These are phyloP conservation scores for Caenorhabditis afra DNA, from an alignment of 2,888 invertebrate genomes.

Conservation along the genomic window DNA sequence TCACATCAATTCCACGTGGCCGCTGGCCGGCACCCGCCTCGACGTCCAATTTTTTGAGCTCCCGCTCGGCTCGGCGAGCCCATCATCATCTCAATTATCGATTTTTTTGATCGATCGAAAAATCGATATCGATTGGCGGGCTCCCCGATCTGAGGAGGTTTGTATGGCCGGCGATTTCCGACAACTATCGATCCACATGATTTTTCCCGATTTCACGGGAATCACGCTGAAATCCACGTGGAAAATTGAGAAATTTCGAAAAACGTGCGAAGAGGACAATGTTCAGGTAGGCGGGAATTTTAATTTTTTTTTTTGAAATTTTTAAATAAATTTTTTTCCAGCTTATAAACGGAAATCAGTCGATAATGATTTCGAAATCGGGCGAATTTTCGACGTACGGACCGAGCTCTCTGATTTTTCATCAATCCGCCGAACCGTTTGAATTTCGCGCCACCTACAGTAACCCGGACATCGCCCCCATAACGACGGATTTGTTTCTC, in stretches of 20 bases:
- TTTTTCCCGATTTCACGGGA: constrained; percentile 23
- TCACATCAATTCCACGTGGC: constrained; percentile 44
- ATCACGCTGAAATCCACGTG: too few species aligned
- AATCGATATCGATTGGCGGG: constrained; percentile 39
- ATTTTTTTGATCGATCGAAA: constrained; percentile 26
- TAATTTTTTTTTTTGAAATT: constrained; percentile 1
- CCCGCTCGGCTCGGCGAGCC: not conserved
- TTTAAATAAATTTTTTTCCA: constrained; percentile 5
- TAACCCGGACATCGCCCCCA: not conserved
- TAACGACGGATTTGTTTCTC: not conserved
- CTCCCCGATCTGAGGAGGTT: constrained; percentile 19
- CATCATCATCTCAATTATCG: not conserved
- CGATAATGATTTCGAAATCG: constrained; percentile 17
- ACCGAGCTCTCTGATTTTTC: constrained; percentile 37
- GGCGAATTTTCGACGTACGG: too few species aligned
- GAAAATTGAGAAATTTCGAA: constrained; percentile 8
- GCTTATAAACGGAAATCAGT: constrained; percentile 15
- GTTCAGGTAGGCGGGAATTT: constrained; percentile 37
- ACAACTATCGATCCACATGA: constrained; percentile 30
- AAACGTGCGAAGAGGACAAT: constrained; percentile 41
- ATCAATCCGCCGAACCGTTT: constrained; percentile 47
- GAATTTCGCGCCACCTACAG: constrained; percentile 30
- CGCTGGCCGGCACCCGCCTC: constrained; percentile 16
- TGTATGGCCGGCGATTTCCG: constrained; percentile 31
- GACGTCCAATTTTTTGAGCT: constrained; percentile 36